A percentile compares a stretch with the other conserved stretches of the same genome.
Conservation (phyloP, 2,113 vertebrate species). For the Dicrurus megarhynchus region DNA sequence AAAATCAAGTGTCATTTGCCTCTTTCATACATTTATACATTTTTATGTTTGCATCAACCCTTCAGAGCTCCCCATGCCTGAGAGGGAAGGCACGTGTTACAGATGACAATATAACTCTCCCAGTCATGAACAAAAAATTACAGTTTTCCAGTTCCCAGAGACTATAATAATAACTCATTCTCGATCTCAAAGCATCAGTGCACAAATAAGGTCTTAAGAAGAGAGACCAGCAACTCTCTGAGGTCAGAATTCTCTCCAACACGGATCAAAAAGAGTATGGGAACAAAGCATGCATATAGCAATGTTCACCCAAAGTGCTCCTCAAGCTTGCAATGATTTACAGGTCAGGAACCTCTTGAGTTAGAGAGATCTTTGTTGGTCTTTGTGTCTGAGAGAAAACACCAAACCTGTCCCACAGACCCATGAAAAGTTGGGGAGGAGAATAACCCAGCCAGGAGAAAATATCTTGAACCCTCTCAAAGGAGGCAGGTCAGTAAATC, state of each 20-base stretch:
- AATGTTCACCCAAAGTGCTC: background rate
- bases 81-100: background rate
- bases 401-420: background rate
- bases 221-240: background rate
- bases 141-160: background rate
- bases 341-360: background rate
- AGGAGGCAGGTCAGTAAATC: background rate
- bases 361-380: background rate
- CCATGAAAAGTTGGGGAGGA: rapidly evolving
- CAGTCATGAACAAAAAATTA: background rate
- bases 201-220: background rate
- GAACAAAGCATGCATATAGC: background rate
- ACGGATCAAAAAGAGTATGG: background rate
- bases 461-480: background rate
- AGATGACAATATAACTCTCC: background rate
- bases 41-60: background rate
- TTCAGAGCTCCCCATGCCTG: background rate
- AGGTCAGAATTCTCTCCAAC: background rate
- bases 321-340: background rate
- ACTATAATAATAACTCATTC: background rate
- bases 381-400: background rate
- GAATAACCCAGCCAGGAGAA: background rate
- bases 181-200: background rate
- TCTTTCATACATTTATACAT: background rate
- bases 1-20: background rate